phyloP scores from a whole-genome alignment of 2,888 invertebrate genomes.

The Argyresthia goedartella region DNA sequence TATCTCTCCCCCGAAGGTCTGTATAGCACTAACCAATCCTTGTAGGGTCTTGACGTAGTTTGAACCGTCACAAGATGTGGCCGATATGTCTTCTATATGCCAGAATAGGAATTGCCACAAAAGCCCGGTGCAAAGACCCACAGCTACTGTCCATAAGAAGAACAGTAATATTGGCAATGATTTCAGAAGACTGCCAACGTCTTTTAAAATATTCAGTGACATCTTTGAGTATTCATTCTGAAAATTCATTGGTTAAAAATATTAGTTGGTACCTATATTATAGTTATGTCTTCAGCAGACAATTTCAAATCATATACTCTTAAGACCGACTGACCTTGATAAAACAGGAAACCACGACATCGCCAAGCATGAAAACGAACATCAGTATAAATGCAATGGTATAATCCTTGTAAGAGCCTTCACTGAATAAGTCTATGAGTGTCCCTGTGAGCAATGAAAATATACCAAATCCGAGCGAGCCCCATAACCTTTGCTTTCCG shows the following conservation, averaged over 20 bases:
- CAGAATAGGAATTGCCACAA: conserved; percentile 92
- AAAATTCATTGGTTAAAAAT: conserved; percentile 20
- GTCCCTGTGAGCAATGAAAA: conserved; percentile 82
- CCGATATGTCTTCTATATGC: conserved; percentile 82
- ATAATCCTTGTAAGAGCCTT: conserved; percentile 79
- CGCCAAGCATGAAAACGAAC: conserved; percentile 74
- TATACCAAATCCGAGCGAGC: conserved; percentile 89
- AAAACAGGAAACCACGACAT: conserved; percentile 75
- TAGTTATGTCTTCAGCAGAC: no score
- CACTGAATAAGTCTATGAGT: conserved; percentile 81
- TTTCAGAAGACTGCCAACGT: conserved; percentile 75
- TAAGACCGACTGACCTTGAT: conserved; percentile 61
- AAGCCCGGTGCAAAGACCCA: conserved; percentile 87
- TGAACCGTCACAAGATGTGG: conserved; percentile 43
- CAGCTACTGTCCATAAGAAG: conserved; percentile 82
- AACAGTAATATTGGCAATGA: conserved; percentile 80
- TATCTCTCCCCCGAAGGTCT: conserved; percentile 87
- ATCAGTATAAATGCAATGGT: conserved; percentile 85
- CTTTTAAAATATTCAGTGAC: conserved; percentile 76
- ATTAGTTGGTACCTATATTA: no score
- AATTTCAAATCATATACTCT: no score
- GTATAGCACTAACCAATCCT: conserved; percentile 80
- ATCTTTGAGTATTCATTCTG: conserved; percentile 75
- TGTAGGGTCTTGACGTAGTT: conserved; percentile 80
- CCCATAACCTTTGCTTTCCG: conserved; percentile 90